Conservation (phyloP, 2,797 vertebrate species). For the Spea hammondii region DNA sequence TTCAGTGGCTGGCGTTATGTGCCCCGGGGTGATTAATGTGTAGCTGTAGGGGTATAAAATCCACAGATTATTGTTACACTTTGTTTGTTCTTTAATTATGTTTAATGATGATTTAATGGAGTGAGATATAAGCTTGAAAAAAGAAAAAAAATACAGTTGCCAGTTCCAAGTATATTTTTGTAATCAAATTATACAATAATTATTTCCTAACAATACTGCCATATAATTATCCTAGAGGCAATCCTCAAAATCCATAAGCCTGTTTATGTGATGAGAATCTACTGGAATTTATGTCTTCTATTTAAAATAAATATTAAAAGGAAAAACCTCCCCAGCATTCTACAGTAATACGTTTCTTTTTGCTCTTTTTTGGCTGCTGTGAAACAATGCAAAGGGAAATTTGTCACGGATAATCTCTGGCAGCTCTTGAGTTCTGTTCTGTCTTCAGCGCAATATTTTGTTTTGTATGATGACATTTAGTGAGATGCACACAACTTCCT, state of each 20-base stretch:
- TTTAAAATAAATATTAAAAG: not conserved
- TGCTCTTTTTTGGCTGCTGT: too few species aligned
- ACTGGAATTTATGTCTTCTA: not conserved
- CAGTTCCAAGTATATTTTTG: conserved; percentile 30
- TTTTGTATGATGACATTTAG: too few species aligned
- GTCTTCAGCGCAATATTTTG: too few species aligned
- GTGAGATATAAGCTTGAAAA: conserved; percentile 23
- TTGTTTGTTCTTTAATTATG: conserved; percentile 22
- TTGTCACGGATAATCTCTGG: too few species aligned
- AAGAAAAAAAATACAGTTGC: not conserved
- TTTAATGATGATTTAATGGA: conserved; percentile 30
- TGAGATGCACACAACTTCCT: too few species aligned
- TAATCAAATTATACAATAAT: conserved; percentile 33
- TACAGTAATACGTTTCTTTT: too few species aligned
- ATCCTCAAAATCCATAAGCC: conserved; percentile 31
- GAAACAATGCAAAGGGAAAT: too few species aligned
- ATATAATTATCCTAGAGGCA: conserved; percentile 30
- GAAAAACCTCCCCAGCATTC: not conserved
- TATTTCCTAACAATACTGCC: conserved; percentile 26
- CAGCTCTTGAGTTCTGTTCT: too few species aligned
- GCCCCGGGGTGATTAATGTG: too few species aligned
- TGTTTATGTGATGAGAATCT: conserved; percentile 23
- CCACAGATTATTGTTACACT: conserved; percentile 20
- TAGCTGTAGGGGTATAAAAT: not conserved
- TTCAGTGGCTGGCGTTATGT: too few species aligned